Base-by-base conservation (phyloP, 2,888 invertebrate species). In the Penaeus monodon region DNA sequence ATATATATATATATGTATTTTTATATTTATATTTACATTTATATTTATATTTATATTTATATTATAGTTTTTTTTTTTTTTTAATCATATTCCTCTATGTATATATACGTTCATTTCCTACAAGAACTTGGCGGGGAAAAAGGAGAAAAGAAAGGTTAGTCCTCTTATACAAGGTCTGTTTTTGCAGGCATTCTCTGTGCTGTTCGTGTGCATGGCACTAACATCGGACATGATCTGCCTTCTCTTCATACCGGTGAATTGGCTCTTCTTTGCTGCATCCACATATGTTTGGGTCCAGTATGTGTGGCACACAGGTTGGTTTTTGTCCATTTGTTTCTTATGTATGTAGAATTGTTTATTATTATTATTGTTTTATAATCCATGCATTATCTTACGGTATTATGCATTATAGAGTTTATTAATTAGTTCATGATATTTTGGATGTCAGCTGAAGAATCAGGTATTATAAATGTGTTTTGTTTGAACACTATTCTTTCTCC, bases 251-350 rank as follows among this genome's bases (percentile, higher is more conserved):
- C 99, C 99, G 91, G 96, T 98, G 91, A 97, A 98, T 93, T 98
- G 98, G 96, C 94, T 98, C 92, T 98, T 99, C 93, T 98, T 99
- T 93, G 97, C 97, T 90, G 99, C 99, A 92, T 98, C 98, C 93
- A 98, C 98, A 92, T 99, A 99, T 93, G 98, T 99, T 90, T 99
- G 98, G 98, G 97, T 99, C 92, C 98, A 99, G 93, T 98, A 97
- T 93, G 97, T 98, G 91, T 99, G 98, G 98, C 97, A 97, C 93
- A 97, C 98, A 94, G 98, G 98, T 96, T 77, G 22, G 27, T 33
- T 8, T 27, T 12, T 10, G 24, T 27, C 22, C 20, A 12, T 65
- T 29, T 22, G 20, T 8, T 74, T 74, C 33, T 33, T 22, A 6
- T 8, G 10, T 44, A 10, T 44, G 44, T 44, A 10, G 3, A 22